A percentile compares a stretch with the other conserved stretches of the same genome.
Conservation (phyloP, 2,113 vertebrate species). For the Odocoileus hemionus region DNA sequence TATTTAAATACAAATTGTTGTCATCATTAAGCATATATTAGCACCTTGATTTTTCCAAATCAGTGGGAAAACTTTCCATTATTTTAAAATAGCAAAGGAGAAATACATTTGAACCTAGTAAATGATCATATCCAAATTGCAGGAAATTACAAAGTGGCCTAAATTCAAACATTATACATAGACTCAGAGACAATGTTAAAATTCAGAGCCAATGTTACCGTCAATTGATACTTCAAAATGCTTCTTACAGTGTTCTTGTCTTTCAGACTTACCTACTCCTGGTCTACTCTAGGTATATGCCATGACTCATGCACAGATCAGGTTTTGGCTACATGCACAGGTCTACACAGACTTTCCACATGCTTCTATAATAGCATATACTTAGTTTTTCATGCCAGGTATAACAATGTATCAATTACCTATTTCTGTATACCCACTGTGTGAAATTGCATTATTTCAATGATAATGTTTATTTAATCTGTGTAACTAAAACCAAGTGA, state of each 20-base stretch:
- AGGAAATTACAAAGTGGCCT: background rate
- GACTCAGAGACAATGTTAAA: background rate
- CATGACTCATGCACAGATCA: background rate
- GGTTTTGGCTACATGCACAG: background rate
- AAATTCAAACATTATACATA: background rate
- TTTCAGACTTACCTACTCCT: background rate
- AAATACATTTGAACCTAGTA: background rate
- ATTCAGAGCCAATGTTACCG: background rate
- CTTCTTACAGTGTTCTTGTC: background rate
- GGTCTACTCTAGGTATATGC: background rate
- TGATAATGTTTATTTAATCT: background rate
- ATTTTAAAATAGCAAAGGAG: background rate
- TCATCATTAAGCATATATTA: background rate
- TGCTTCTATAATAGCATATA: background rate
- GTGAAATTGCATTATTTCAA: background rate
- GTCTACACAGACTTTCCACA: background rate
- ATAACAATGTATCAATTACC: background rate
- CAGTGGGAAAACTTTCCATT: background rate
- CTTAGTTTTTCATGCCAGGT: background rate
- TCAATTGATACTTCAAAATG: background rate
- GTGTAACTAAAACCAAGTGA: background rate
- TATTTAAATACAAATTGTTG: background rate
- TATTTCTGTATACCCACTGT: background rate
- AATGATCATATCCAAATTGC: background rate
- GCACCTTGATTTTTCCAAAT: background rate